Evolutionary conservation across 2,888 invertebrate species (phyloP).

Genomic region (Drosophila birchii): DNA sequence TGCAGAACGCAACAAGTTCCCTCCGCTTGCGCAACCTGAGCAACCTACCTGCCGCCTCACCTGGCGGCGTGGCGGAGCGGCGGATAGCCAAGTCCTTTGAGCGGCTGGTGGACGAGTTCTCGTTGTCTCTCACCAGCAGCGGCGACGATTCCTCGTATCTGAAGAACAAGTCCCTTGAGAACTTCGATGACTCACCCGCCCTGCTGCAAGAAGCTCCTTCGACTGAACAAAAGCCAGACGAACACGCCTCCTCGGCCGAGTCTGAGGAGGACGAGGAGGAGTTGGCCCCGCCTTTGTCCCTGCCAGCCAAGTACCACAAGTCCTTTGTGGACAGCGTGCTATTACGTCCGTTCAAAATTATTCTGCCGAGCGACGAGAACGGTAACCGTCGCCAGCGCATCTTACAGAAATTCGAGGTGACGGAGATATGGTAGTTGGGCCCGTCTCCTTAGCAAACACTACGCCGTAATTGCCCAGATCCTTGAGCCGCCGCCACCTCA

Average conservation of each 20-base stretch:
- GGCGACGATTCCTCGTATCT: constrained; percentile 83
- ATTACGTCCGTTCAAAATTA: constrained; percentile 83
- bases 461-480: constrained; percentile 56
- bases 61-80: constrained; percentile 84
- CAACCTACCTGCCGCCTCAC: constrained; percentile 40
- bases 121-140: constrained; percentile 82
- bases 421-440: constrained; percentile 83
- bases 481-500: constrained; percentile 20
- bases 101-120: constrained; percentile 84
- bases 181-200: constrained; percentile 83
- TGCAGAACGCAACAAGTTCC: constrained; percentile 72
- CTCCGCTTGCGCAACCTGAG: constrained; percentile 61
- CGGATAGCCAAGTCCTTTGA: constrained; percentile 87
- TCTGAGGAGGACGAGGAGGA: constrained; percentile 84
- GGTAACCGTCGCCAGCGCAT: constrained; percentile 80
- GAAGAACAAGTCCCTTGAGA: constrained; percentile 84
- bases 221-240: constrained; percentile 47
- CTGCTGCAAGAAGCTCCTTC: constrained; percentile 36
- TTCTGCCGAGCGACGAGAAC: constrained; percentile 80
- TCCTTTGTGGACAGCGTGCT: constrained; percentile 82
- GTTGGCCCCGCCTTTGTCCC: constrained; percentile 86
- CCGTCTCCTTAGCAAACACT: constrained; percentile 48
- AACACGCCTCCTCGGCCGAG: constrained; percentile 28
- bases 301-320: constrained; percentile 77
- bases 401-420: constrained; percentile 83